Evolutionary conservation across 2,113 vertebrate species (phyloP).

Genomic region (Hepsetus odoe): DNA sequence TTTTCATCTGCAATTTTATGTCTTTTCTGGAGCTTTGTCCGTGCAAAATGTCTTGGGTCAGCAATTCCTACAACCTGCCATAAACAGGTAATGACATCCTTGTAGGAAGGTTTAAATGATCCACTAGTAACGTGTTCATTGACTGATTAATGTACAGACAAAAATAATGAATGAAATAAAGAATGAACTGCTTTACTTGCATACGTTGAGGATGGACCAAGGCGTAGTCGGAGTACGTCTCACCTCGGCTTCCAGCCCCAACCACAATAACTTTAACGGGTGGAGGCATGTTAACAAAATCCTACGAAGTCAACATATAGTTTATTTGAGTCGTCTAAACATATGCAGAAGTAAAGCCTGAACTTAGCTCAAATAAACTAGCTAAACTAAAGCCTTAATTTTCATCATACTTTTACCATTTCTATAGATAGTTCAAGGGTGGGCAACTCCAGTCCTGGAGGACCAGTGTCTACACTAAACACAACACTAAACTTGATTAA

Average conservation of each 20-base stretch:
- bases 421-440: no score
- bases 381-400: not conserved
- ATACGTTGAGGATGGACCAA: constrained; percentile 70
- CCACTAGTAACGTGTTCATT: not conserved
- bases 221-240: constrained; percentile 70
- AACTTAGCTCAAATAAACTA: not conserved
- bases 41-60: constrained; percentile 76
- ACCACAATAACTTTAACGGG: constrained; percentile 74
- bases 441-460: no score
- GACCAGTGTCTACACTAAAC: no score
- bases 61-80: constrained; percentile 78
- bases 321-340: no score
- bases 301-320: not conserved
- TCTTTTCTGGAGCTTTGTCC: constrained; percentile 69
- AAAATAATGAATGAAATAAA: not conserved
- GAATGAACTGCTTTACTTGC: constrained; percentile 68
- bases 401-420: no score
- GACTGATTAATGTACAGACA: not conserved
- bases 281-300: constrained; percentile 60
- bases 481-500: no score
- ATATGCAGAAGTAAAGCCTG: no score
- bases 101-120: not conserved
- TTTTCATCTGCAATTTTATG: constrained; percentile 72
- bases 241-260: constrained; percentile 75
- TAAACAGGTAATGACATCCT: not conserved